Percentiles rank a stretch among this genome's conserved stretches.
Conservation (phyloP, 1,140 invertebrate species). For the Rhagoletis pomonella region DNA sequence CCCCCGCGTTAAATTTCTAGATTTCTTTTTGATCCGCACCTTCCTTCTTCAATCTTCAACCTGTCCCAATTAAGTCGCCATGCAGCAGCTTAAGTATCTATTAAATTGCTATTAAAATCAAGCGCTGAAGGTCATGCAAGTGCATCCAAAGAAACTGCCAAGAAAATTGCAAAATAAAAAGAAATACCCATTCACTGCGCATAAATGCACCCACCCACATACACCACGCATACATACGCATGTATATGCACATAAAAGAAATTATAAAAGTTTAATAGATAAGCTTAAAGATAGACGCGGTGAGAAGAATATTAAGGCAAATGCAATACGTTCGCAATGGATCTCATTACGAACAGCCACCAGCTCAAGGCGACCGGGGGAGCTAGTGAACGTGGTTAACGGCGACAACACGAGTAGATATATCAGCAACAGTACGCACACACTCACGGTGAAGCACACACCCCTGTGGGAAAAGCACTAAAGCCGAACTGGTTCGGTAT, state of each 20-base stretch:
- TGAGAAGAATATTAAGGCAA: neutral
- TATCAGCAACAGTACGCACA: no score
- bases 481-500: no score
- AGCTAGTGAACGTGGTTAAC: constrained; percentile 16
- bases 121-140: constrained; percentile 44
- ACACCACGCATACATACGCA: neutral
- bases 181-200: neutral
- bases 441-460: no score
- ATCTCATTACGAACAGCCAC: constrained; percentile 1
- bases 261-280: constrained; percentile 38
- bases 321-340: constrained; percentile 12
- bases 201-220: neutral
- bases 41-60: neutral
- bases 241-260: neutral
- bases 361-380: neutral
- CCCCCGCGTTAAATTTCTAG: neutral
- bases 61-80: constrained; percentile 30
- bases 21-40: neutral
- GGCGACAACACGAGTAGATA: neutral
- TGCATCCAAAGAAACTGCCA: constrained; percentile 10
- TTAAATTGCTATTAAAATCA: constrained; percentile 44
- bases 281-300: neutral
- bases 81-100: constrained; percentile 40
- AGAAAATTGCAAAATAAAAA: constrained; percentile 30
- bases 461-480: no score